A percentile compares a stretch with the other conserved stretches of the same genome.
Conservation (phyloP, 2,888 invertebrate genomes). For the Xanthorhoe spadicearia region DNA sequence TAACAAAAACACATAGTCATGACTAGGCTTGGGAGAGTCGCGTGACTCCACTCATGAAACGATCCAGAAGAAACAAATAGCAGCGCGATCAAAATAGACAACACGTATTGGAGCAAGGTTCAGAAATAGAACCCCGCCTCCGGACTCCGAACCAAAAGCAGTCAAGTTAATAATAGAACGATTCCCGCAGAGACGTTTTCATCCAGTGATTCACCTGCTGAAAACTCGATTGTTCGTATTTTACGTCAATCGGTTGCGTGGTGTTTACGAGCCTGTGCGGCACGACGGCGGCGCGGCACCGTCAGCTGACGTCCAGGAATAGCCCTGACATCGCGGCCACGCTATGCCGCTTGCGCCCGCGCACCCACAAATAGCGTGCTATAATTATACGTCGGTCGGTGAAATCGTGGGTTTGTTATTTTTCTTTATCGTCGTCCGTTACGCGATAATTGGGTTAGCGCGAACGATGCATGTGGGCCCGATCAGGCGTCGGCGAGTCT, state of each 20-base stretch:
- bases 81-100: constrained; percentile 74
- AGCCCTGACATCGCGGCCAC: constrained; percentile 84
- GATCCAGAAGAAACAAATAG: constrained; percentile 65
- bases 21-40: constrained; percentile 24
- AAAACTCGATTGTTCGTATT: constrained; percentile 83
- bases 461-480: constrained; percentile 80
- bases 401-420: constrained; percentile 86
- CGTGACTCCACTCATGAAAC: constrained; percentile 55
- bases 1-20: constrained; percentile 11
- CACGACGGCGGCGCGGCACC: constrained; percentile 65
- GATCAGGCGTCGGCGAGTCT: constrained; percentile 82
- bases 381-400: constrained; percentile 82
- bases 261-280: constrained; percentile 75
- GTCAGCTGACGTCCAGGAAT: constrained; percentile 84
- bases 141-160: constrained; percentile 82
- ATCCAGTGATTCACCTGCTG: constrained; percentile 83
- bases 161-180: constrained; percentile 81
- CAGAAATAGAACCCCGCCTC: constrained; percentile 82
- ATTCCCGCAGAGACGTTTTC: constrained; percentile 79
- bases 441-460: constrained; percentile 84
- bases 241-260: constrained; percentile 83
- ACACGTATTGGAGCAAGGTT: constrained; percentile 72
- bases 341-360: constrained; percentile 83
- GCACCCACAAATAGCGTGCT: constrained; percentile 82
- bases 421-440: constrained; percentile 84